A percentile compares a stretch with the other conserved stretches of the same genome.
Evolutionary conservation across 2,113 vertebrate species (phyloP).

Genomic region (Cacatua alba): DNA sequence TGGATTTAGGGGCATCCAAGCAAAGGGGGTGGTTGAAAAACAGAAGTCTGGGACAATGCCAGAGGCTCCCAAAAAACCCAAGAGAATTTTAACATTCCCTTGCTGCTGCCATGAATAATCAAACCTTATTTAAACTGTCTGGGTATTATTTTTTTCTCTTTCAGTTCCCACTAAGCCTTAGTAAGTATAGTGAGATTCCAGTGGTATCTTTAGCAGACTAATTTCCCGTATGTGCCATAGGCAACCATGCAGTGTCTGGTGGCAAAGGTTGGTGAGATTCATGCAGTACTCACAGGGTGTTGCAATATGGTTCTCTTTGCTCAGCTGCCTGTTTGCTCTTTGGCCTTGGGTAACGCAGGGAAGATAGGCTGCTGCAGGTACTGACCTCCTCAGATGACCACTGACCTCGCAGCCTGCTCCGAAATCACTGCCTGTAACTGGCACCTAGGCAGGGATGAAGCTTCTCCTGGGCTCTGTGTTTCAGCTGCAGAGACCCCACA

Average conservation of each 20-base stretch:
- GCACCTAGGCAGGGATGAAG: not conserved
- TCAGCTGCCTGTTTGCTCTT: not conserved
- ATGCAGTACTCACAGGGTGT: not conserved
- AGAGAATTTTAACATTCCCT: not conserved
- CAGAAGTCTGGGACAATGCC: not conserved
- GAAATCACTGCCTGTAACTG: accelerated
- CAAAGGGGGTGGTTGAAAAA: not conserved
- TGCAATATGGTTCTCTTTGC: not conserved
- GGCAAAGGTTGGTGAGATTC: not conserved
- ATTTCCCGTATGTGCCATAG: not conserved
- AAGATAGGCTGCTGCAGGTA: not conserved
- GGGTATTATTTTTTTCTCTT: not conserved
- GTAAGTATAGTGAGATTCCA: not conserved
- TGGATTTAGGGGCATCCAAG: not conserved
- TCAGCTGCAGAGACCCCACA: not conserved
- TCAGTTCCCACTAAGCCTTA: not conserved
- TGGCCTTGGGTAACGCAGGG: not conserved
- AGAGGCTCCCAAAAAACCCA: not conserved
- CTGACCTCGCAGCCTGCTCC: not conserved
- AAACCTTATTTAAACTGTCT: not conserved
- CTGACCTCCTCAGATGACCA: not conserved
- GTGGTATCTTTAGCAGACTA: not conserved
- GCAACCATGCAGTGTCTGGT: accelerated
- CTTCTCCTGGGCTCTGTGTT: not conserved
- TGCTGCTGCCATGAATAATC: not conserved